Conservation (phyloP, 2,113 vertebrate species). For the Oxygymnocypris stewartii region DNA sequence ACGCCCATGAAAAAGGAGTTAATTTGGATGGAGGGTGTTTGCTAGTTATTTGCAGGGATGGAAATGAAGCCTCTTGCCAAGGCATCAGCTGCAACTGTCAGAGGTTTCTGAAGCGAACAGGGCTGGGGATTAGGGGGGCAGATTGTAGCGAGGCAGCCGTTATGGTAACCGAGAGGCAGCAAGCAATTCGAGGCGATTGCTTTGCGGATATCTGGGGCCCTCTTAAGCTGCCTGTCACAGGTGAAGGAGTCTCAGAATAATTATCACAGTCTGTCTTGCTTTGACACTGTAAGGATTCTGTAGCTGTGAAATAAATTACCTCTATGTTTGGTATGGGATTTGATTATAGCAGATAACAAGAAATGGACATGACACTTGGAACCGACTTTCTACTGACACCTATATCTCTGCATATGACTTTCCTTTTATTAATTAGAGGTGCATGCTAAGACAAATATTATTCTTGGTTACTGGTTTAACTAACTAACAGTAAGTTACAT, state of each 20-base stretch:
- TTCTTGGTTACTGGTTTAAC: background rate
- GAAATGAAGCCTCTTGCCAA: constrained; percentile 32
- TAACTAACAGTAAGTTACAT: background rate
- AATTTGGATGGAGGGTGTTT: constrained; percentile 44
- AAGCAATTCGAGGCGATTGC: constrained; percentile 64
- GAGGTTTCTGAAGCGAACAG: constrained; percentile 29
- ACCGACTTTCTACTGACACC: background rate
- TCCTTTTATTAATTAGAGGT: background rate
- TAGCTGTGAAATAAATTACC: constrained; percentile 46
- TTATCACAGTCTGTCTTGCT: constrained; percentile 58
- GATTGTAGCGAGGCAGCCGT: constrained; percentile 8
- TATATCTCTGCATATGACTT: background rate
- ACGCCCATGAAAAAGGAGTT: constrained; percentile 45
- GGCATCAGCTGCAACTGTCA: constrained; percentile 10
- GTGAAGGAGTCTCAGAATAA: constrained; percentile 73
- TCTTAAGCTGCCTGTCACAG: constrained; percentile 73
- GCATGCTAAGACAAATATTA: background rate
- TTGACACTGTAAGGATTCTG: constrained; percentile 32
- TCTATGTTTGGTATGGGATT: constrained; percentile 48
- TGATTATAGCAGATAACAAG: constrained; percentile 50
- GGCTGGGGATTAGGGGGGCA: background rate
- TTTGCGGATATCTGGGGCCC: constrained; percentile 59
- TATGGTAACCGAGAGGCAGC: constrained; percentile 36
- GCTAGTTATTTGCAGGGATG: constrained; percentile 48
- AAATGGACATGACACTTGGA: background rate